A percentile compares a stretch with the other conserved stretches of the same genome.
Conservation (phyloP, 2,113 vertebrate genomes). For the Poeciliopsis retropinna region DNA sequence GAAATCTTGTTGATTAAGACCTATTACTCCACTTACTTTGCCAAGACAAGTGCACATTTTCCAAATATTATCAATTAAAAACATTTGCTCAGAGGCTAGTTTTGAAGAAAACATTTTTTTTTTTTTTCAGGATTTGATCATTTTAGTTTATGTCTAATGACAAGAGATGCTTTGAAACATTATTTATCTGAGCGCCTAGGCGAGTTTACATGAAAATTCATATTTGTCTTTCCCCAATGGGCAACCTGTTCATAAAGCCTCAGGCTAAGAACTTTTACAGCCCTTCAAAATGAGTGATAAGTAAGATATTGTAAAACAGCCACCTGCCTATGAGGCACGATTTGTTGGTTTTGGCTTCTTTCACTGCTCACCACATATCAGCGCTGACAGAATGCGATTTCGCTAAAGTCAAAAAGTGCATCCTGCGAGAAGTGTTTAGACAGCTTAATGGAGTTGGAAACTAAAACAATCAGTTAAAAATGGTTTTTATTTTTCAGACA, state of each 20-base stretch:
- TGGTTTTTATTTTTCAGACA: neutral
- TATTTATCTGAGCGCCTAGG: neutral
- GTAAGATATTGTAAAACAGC: neutral
- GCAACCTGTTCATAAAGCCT: conserved; percentile 20
- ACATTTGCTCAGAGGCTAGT: neutral
- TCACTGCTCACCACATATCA: neutral
- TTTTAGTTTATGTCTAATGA: neutral
- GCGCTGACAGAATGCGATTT: neutral
- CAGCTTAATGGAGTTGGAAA: conserved; percentile 2
- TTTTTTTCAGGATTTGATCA: neutral
- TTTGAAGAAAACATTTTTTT: conserved; percentile 5
- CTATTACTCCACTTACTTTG: conserved; percentile 10
- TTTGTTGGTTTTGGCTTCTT: neutral
- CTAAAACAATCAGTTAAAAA: neutral
- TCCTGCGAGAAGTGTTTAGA: conserved; percentile 5
- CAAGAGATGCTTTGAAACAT: conserved; percentile 5
- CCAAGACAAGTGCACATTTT: neutral
- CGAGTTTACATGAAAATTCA: conserved; percentile 10
- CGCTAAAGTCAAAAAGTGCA: neutral
- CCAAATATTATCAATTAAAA: conserved; percentile 1
- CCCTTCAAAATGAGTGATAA: conserved; percentile 35
- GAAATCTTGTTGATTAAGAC: conserved; percentile 45
- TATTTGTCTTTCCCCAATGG: conserved; percentile 14
- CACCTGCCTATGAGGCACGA: neutral
- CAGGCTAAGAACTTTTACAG: conserved; percentile 16